Conservation (phyloP, 2,113 vertebrate species). For the Syrmaticus mikado region DNA sequence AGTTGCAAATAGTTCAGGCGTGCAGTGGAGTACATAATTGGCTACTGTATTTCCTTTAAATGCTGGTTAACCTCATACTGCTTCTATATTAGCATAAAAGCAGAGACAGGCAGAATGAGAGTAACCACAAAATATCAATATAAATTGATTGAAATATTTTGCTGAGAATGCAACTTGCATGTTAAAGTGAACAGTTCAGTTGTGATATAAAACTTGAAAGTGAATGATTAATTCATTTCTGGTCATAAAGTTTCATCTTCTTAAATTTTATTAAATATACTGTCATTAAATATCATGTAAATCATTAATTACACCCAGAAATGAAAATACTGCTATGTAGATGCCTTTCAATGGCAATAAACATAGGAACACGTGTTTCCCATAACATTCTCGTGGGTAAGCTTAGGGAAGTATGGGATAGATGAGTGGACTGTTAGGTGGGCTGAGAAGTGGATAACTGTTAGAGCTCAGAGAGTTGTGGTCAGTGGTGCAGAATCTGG, state of each 20-base stretch:
- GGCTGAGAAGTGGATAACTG: no score
- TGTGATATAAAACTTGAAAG: constrained; percentile 12
- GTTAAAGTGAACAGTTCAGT: constrained; percentile 14
- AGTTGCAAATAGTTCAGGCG: constrained; percentile 20
- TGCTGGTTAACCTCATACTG: constrained; percentile 27
- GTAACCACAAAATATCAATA: constrained; percentile 10
- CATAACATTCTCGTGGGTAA: no score
- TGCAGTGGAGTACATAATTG: constrained; percentile 2
- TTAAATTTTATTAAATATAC: not conserved
- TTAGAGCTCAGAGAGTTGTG: no score
- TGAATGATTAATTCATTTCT: constrained; percentile 1
- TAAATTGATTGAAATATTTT: constrained; percentile 29
- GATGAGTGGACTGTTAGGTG: no score
- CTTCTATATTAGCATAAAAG: constrained; percentile 40
- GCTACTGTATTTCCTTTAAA: constrained; percentile 40
- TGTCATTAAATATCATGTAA: constrained; percentile 25
- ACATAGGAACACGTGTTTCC: not conserved
- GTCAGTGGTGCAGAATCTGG: no score
- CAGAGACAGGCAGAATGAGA: constrained; percentile 23
- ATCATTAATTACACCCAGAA: not conserved
- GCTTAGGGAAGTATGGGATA: no score
- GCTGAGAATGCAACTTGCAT: constrained; percentile 30
- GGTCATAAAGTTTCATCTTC: not conserved
- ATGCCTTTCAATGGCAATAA: not conserved
- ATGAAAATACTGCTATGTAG: not conserved